Base-by-base conservation (phyloP, 2,888 invertebrate genomes). In the Chalcosyrphus nemorum region DNA sequence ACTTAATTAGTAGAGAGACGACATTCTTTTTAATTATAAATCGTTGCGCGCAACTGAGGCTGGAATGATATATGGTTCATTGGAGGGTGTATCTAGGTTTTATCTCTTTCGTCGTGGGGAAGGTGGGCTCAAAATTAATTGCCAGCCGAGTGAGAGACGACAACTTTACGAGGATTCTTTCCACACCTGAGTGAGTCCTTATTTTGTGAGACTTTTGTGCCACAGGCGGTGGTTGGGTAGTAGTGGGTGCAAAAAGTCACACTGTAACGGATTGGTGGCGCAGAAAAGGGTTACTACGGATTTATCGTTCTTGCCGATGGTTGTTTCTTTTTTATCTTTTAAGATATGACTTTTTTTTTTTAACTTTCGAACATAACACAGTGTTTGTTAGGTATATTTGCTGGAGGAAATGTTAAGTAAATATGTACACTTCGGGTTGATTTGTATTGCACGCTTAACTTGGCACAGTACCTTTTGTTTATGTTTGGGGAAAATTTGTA, bases 1-100 rank as follows among this genome's bases (percentile, higher is more conserved):
- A 84, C 52, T 70, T 75, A 78, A 84, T 84, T 84, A 84, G 80
- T 74, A 17, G 54, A 61, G 68, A 75, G 65, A 15, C 57, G 70
- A 80, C 84, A 80, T 84, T 80, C 56, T 80, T 80, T 84, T 75
- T 84, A 84, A 84, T 84, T 84, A 80, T 50, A 17, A n/a, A n/a
- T n/a, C n/a, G n/a, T n/a, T n/a, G n/a, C 38, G 24, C 2, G 24
- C 4, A 68, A 6, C 6, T 9, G 9, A 11, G 32, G 27, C 27
- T 7, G 27, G 43, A 32, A 21, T 19, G 13, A 32, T 7, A 32
- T 29, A 5, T 4, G 29, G 43, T 19, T 24, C 29, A 7, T 29
- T 4, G 24, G 15, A 5, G 7, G 45, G 35, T 50, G 41, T 50
- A 50, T 61, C 27, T 52, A 13, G 43, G 63, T 77, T 70, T 65